phyloP scores from a whole-genome alignment of 2,113 vertebrate genomes.

The Prunella himalayana region DNA sequence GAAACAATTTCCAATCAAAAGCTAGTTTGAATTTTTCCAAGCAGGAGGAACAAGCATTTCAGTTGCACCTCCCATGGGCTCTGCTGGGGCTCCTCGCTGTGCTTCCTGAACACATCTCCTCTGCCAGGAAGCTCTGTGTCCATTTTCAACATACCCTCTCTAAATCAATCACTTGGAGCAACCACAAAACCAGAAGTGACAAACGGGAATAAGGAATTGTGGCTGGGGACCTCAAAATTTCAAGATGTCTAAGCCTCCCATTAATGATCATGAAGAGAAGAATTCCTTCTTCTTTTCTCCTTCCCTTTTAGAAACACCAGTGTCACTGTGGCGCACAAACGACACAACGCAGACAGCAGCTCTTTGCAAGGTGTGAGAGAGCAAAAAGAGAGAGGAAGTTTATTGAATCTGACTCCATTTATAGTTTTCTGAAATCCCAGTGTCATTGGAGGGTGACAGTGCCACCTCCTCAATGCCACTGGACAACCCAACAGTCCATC shows the following conservation, averaged over 20 bases:
- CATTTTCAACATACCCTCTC: background rate
- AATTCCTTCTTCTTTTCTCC: background rate
- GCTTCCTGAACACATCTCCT: fast-evolving
- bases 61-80: fast-evolving
- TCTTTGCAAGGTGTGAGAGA: no score
- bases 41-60: background rate
- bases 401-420: no score
- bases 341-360: no score
- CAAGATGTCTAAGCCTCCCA: background rate
- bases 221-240: background rate
- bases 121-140: fast-evolving
- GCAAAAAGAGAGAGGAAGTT: no score
- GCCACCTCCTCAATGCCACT: no score
- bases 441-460: no score
- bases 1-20: background rate
- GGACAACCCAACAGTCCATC: no score
- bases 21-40: background rate
- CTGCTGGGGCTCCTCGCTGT: background rate
- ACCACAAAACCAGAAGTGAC: background rate
- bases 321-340: no score
- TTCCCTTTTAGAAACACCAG: background rate
- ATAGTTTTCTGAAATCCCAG: no score
- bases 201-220: background rate
- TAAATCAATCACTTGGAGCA: background rate
- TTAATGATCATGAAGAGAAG: background rate